Conservation (phyloP, 2,797 vertebrate species). For the Oreonectes daqikongensis region DNA sequence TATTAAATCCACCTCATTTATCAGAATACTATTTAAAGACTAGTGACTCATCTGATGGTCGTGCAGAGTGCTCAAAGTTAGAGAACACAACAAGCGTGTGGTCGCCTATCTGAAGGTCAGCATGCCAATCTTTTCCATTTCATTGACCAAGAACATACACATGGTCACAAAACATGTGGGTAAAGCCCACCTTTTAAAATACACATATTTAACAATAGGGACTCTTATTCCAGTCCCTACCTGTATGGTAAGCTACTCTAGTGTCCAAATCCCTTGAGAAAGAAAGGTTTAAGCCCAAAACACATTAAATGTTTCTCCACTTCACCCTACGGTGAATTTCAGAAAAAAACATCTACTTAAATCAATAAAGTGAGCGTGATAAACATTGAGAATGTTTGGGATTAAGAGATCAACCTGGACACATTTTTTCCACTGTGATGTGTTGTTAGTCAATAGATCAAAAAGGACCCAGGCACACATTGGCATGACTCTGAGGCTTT, state of each 20-base stretch:
- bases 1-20: conserved; percentile 27
- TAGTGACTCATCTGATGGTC: conserved; percentile 32
- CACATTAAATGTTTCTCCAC: not conserved
- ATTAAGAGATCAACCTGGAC: not conserved
- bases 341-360: not conserved
- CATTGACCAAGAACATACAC: conserved; percentile 1
- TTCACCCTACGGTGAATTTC: not conserved
- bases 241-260: not conserved
- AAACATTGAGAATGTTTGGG: not conserved
- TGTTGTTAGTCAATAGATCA: not conserved
- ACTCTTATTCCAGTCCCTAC: no score
- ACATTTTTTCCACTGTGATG: not conserved
- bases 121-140: conserved; percentile 31
- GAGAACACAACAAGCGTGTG: conserved; percentile 14
- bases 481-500: not conserved
- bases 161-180: not conserved
- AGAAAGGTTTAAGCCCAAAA: not conserved
- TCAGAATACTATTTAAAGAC: conserved; percentile 29
- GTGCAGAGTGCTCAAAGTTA: not conserved
- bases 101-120: conserved; percentile 18
- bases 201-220: not conserved
- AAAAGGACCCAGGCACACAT: not conserved
- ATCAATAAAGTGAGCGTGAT: not conserved
- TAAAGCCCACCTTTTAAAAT: not conserved
- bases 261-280: not conserved